phyloP scores from a whole-genome alignment of 2,113 vertebrate genomes.

The Campylomormyrus numenius region DNA sequence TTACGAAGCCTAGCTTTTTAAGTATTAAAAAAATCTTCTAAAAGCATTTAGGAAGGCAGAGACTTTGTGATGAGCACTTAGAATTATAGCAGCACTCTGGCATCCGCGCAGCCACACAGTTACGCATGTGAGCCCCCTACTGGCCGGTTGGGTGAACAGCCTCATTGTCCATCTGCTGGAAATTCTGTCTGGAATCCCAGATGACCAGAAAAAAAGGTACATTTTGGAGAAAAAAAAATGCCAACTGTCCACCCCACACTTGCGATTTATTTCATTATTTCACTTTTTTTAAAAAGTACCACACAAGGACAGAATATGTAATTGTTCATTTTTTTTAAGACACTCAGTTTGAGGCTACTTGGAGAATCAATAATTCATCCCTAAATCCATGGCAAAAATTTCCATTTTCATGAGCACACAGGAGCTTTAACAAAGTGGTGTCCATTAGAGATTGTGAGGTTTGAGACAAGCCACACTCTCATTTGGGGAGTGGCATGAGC shows the following conservation, averaged over 20 bases:
- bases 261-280: background rate
- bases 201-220: background rate
- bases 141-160: background rate
- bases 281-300: background rate
- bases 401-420: constrained; percentile 12
- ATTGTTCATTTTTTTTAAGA: constrained; percentile 17
- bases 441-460: constrained; percentile 5
- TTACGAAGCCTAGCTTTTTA: background rate
- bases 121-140: background rate
- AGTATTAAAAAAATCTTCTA: background rate
- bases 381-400: constrained; percentile 13
- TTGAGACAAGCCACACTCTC: background rate
- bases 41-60: background rate
- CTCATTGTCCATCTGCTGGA: background rate
- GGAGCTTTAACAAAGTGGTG: constrained; percentile 9
- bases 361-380: constrained; percentile 24
- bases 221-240: background rate
- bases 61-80: background rate
- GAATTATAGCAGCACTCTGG: background rate
- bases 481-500: background rate
- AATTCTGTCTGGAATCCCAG: background rate
- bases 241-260: background rate
- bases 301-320: constrained; percentile 18
- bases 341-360: constrained; percentile 16
- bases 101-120: background rate